Evolutionary conservation across 1,140 invertebrate species (phyloP), one percentile per base, ranked within the genome.

Genomic region (Drosophila simulans): DNA sequence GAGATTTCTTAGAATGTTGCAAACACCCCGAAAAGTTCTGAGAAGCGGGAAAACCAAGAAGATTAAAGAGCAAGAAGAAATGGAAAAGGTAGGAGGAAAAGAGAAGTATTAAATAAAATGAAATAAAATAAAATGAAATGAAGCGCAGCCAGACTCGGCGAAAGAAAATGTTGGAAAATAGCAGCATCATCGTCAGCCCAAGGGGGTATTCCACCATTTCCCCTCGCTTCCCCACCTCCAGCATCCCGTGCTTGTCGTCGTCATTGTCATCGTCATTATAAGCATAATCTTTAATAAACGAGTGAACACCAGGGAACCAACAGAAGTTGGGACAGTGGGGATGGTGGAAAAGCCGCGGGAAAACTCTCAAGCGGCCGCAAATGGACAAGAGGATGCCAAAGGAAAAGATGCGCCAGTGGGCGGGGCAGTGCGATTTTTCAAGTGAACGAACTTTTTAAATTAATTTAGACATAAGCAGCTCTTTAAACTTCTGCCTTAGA

Each of bases 261-360:
- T 86, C 83, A 88, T 86, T 86, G 83, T 86, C 83, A 85, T 88
- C 79, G 83, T 88, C 83, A 86, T 86, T 88, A 86, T 86, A 86
- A 86, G 83, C 83, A 86, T 86, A 86, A 86, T 86, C 83, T 86
- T 86, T 86, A 86, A 86, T 86, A 86, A 86, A 86, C 83, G 83
- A 86, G 83, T 82, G 69, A 81, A 65, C 74, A 85, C 82, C 82
- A 68, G 82, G 82, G 82, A 86, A 35, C 64, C 66, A 40, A 56
- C 51, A 48, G 59, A 34, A 62, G 48, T 39, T 15, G 62, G 25
- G 17, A 17, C 5, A 8, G n/a, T 52, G 42, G 43, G 31, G 34
- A 13, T 25, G 40, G 58, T 45, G 52, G 43, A 63, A 63, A 63
- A 48, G 62, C 82, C 82, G 82, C 83, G 64, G 78, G 82, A 76